Evolutionary conservation across 23 tunicate genomes (phyloP).

Genomic region (Trididemnum miniatum): DNA sequence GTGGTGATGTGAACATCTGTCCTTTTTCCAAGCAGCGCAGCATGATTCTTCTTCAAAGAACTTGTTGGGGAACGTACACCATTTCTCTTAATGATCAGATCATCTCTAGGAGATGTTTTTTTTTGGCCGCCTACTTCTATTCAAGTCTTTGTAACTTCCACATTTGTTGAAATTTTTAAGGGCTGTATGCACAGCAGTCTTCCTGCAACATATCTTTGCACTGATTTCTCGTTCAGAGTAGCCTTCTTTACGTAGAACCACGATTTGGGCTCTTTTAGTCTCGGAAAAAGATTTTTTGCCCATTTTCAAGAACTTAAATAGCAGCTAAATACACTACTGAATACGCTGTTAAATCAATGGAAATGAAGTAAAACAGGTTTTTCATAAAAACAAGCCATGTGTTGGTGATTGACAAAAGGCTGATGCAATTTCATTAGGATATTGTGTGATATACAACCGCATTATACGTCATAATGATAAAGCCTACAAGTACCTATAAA

Average conservation of each 20-base stretch:
- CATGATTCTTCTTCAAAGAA: conserved; percentile 27
- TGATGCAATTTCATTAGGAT: conserved; percentile 21
- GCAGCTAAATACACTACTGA: conserved; percentile 15
- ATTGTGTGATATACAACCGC: conserved; percentile 5
- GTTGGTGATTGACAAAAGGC: conserved; percentile 11
- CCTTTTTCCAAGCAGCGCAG: conserved; percentile 34
- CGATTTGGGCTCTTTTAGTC: conserved; percentile 22
- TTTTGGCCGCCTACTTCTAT: conserved; percentile 28
- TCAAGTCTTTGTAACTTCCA: conserved; percentile 31
- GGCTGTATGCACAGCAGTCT: conserved; percentile 38
- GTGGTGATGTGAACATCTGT: conserved; percentile 18
- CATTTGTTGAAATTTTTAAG: conserved; percentile 13
- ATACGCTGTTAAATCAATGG: conserved; percentile 14
- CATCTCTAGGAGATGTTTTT: conserved; percentile 25
- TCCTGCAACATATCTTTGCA: conserved; percentile 22
- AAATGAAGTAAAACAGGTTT: conserved; percentile 28
- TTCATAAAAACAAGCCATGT: conserved; percentile 21
- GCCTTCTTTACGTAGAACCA: conserved; percentile 25
- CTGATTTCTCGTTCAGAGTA: conserved; percentile 33
- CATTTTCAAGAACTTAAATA: conserved; percentile 25
- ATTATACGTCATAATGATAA: conserved; percentile 13
- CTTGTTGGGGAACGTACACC: conserved; percentile 23
- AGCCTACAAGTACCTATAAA: background rate
- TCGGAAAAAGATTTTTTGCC: conserved; percentile 28
- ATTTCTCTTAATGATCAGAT: conserved; percentile 30